These are phyloP conservation scores for Hassar affinis DNA, from an alignment of 2,113 vertebrate genomes.

Conservation along the genomic window DNA sequence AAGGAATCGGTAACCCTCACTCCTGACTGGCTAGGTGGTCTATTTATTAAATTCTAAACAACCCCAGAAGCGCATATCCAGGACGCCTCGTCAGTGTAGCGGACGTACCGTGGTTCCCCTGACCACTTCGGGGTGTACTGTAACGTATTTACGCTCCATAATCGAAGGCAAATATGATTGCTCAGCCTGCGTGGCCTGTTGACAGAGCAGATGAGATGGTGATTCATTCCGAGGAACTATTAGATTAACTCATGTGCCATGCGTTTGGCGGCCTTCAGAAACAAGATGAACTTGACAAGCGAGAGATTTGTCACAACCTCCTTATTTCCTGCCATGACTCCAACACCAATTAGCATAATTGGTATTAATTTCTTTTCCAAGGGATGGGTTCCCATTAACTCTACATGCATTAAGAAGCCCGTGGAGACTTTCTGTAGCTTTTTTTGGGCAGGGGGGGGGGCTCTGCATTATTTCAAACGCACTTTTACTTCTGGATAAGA, in stretches of 20 bases:
- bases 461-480: no score
- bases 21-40: background rate
- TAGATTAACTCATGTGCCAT: conserved; percentile 49
- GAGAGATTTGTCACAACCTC: conserved; percentile 58
- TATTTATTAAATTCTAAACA: no score
- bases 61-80: no score
- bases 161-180: conserved; percentile 46
- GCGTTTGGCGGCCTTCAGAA: conserved; percentile 53
- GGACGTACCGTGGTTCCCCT: no score
- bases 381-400: conserved; percentile 55
- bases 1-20: background rate
- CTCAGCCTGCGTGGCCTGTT: conserved; percentile 45
- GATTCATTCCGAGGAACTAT: conserved; percentile 53
- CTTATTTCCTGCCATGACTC: conserved; percentile 58
- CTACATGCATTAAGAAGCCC: conserved; percentile 49
- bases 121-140: conserved; percentile 28
- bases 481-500: no score
- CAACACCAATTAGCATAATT: conserved; percentile 57
- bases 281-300: conserved; percentile 52
- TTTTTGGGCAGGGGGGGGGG: no score
- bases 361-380: conserved; percentile 52
- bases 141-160: conserved; percentile 44
- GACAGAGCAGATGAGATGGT: conserved; percentile 50
- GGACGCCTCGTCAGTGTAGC: background rate
- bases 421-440: conserved; percentile 37